phyloP scores from a whole-genome alignment of 2,797 vertebrate species.

The Tolypeutes matacus region DNA sequence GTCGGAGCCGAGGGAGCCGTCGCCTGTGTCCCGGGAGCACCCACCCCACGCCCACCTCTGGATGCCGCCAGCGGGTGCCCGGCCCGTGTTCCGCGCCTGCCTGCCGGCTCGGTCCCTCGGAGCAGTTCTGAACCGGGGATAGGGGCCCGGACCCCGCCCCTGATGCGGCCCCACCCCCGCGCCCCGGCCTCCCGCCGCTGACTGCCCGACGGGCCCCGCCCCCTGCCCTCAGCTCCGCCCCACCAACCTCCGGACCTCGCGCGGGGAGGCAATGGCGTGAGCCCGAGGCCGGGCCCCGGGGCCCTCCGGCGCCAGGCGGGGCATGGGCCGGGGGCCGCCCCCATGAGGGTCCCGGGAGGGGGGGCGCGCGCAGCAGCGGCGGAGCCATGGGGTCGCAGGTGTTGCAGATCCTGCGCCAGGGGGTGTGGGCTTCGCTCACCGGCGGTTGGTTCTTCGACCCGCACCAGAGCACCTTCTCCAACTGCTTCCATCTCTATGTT shows the following conservation, averaged over 20 bases:
- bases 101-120: not conserved
- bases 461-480: slow-evolving; percentile 96
- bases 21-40: slow-evolving; percentile 36
- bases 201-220: slow-evolving; percentile 73
- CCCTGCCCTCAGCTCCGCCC: slow-evolving; percentile 56
- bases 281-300: slow-evolving; percentile 73
- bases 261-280: slow-evolving; percentile 82
- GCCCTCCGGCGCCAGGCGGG: slow-evolving; percentile 81
- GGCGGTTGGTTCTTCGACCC: slow-evolving; percentile 97
- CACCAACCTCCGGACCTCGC: slow-evolving; percentile 33
- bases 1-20: slow-evolving; percentile 40
- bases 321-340: slow-evolving; percentile 84
- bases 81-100: slow-evolving; percentile 63
- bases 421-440: slow-evolving; percentile 95
- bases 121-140: slow-evolving; percentile 52
- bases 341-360: slow-evolving; percentile 83
- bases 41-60: slow-evolving; percentile 82
- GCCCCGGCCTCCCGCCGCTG: slow-evolving; percentile 37
- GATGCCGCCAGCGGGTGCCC: slow-evolving; percentile 73
- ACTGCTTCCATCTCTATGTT: slow-evolving; percentile 96
- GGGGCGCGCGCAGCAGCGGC: slow-evolving; percentile 79
- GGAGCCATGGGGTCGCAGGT: slow-evolving; percentile 94
- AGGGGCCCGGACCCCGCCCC: slow-evolving; percentile 64
- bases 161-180: slow-evolving; percentile 68
- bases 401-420: slow-evolving; percentile 95